Percentiles rank a stretch among this genome's conserved stretches.
Evolutionary conservation across 2,797 vertebrate genomes (phyloP).

Genomic region (Pipistrellus pipistrellus): DNA sequence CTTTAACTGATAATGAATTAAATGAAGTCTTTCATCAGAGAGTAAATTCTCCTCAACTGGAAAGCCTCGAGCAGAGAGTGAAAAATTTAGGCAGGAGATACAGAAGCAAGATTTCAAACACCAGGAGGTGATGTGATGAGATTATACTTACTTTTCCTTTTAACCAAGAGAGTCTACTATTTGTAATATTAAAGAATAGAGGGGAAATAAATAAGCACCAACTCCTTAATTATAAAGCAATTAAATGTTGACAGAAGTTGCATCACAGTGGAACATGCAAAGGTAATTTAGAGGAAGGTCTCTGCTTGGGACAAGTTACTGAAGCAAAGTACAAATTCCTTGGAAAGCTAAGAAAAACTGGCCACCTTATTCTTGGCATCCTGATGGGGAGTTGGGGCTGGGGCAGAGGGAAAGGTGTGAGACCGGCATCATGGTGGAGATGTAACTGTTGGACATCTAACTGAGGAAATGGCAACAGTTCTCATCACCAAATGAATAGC

Average conservation of each 20-base stretch:
- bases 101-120: conserved; percentile 49
- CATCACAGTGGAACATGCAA: not conserved
- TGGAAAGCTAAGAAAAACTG: not conserved
- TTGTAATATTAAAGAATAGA: not conserved
- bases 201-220: not conserved
- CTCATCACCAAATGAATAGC: not conserved
- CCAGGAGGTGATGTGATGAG: not conserved
- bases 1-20: not conserved
- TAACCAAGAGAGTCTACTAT: not conserved
- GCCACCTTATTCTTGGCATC: not conserved
- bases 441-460: fast-evolving
- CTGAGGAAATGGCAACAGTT: not conserved
- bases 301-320: not conserved
- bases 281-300: not conserved
- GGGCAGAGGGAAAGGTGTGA: not conserved
- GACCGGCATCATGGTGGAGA: not conserved
- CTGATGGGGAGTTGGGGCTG: not conserved
- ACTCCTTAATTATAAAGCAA: not conserved
- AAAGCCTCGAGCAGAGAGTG: not conserved
- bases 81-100: not conserved
- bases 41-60: not conserved
- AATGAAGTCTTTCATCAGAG: not conserved
- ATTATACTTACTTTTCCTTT: not conserved
- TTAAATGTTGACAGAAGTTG: not conserved
- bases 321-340: not conserved